Conservation (phyloP, 2,888 invertebrate genomes). For the Pristionchus exspectatus region DNA sequence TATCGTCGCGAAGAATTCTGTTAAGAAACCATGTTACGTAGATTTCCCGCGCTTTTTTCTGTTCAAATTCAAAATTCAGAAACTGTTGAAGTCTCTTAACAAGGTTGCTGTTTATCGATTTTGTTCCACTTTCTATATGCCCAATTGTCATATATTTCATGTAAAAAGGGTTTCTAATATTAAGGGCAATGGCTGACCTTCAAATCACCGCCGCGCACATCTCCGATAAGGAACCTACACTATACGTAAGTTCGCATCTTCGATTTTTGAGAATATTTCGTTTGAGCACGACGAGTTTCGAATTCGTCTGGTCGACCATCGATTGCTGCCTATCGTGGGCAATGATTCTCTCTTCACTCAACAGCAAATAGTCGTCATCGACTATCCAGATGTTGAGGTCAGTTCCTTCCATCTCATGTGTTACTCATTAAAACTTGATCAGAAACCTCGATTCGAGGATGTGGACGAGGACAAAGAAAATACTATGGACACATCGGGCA, state of each 20-base stretch:
- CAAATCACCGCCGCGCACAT: conserved; percentile 25
- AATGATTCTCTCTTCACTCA: conserved; percentile 15
- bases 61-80: not conserved
- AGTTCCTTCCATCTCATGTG: not conserved
- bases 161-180: not conserved
- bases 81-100: not conserved
- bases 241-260: not conserved
- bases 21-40: not conserved
- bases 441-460: not conserved
- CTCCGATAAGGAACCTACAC: not conserved
- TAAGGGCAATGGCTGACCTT: conserved; percentile 19
- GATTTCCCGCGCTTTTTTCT: not conserved
- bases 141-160: not conserved
- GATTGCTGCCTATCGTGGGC: conserved; percentile 2
- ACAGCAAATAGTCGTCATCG: not conserved
- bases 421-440: not conserved
- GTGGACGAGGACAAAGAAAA: conserved; percentile 48
- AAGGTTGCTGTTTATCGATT: not conserved
- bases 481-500: not conserved
- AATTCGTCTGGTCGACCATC: conserved; percentile 19
- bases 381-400: conserved; percentile 29
- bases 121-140: not conserved
- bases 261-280: not conserved
- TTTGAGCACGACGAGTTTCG: conserved; percentile 32
- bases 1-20: not conserved